Evolutionary conservation across 2,888 invertebrate species (phyloP), one percentile per base, ranked within the genome.

Genomic region (Orthonevra nobilis): DNA sequence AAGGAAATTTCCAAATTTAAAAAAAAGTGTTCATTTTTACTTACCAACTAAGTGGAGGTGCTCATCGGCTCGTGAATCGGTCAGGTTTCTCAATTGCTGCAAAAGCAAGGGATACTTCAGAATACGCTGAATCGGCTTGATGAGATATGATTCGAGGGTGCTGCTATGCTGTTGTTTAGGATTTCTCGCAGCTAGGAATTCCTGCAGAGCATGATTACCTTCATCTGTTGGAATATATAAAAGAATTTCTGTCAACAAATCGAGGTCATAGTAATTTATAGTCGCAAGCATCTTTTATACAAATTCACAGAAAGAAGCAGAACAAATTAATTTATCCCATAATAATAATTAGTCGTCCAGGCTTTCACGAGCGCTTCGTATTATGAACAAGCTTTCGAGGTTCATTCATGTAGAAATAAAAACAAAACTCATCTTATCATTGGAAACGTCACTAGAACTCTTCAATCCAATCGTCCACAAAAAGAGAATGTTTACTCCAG

Each of bases 101-200:
- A 98, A 91, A 82, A 99, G 92, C 84, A 98, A 90, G 12, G 98
- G 98, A 91, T 98, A 99, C 90, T 98, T 98, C 83, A 98, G 93
- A 90, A 98, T 98, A 90, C 98, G 93, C 90, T 99, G 99, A 89
- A 98, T 98, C 75, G 98, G 98, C 90, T 98, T 98, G 89, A 98
- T 99, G 90, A 99, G 92, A 92, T 97, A 98, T 56, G 98, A 98
- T 90, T 98, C 98, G 88, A 99, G 91, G 19, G 98, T 98, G 84
- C 96, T 96, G 81, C 97, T 97, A 90, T 98, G 98, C 90, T 98
- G 97, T 89, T 97, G 97, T 86, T 96, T 95, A 72, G 97, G 97
- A 91, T 98, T 98, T 88, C 97, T 92, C 72, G 97, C 95, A 81
- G 94, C 93, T 85, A 98, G 92, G 90, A 98, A 98, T 91, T 97